Percentiles rank a stretch among this genome's conserved stretches.
Evolutionary conservation across 2,888 invertebrate genomes (phyloP).

Genomic region (Drosophila mettleri): DNA sequence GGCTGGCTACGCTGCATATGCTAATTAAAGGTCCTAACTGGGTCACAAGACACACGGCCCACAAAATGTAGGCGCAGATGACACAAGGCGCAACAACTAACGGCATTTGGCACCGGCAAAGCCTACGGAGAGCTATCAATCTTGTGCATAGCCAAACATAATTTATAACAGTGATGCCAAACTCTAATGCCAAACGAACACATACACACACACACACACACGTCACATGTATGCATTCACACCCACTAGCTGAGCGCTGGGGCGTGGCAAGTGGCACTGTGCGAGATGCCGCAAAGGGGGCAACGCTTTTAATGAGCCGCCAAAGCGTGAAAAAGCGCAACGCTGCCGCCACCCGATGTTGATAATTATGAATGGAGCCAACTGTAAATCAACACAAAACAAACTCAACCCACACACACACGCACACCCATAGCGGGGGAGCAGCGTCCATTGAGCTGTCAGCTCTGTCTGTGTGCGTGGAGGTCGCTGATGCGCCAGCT

Average conservation of each 20-base stretch:
- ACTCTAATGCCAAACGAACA: conserved; percentile 35
- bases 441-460: conserved; percentile 73
- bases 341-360: conserved; percentile 46
- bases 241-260: conserved; percentile 31
- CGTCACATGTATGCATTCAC: conserved; percentile 1
- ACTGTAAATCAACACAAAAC: conserved; percentile 76
- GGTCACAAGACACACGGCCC: conserved; percentile 62
- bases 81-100: conserved; percentile 51
- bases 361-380: conserved; percentile 79
- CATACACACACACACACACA: conserved; percentile 24
- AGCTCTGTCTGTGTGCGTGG: conserved; percentile 37
- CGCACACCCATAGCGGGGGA: conserved; percentile 24
- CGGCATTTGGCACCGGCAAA: conserved; percentile 42
- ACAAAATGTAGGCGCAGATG: conserved; percentile 45
- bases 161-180: conserved; percentile 67
- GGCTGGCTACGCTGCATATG: conserved; percentile 40
- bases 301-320: conserved; percentile 73
- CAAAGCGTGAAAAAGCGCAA: conserved; percentile 79
- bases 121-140: conserved; percentile 70
- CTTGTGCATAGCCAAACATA: conserved; percentile 75
- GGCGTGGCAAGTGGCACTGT: conserved; percentile 50
- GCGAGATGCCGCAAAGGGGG: conserved; percentile 13
- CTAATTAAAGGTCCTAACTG: conserved; percentile 75
- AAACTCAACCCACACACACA: conserved; percentile 74
- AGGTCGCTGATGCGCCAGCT: conserved; percentile 72